Evolutionary conservation across 1,140 invertebrate species (phyloP), one percentile per base, ranked within the genome.

Genomic region (Ericerus pela): DNA sequence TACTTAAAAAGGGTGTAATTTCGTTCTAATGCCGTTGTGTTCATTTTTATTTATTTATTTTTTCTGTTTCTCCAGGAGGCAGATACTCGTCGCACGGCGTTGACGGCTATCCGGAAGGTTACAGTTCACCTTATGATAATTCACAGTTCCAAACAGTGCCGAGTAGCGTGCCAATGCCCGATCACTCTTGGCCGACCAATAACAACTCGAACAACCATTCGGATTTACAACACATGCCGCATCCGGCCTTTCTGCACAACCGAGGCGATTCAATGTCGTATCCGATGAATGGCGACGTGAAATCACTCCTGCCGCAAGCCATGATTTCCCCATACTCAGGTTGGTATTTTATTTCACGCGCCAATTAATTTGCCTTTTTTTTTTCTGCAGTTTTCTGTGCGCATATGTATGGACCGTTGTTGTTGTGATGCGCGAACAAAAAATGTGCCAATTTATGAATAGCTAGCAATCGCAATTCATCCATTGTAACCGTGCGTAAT

Each of bases 101-200:
- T 59, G 81, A 86, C 43, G 74, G 74, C 3, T 84, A 84, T 65
- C 71, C 69, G 58, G 75, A 79, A 58, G 68, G 73, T 14, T 82
- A 81, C 64, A 74, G 72, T 31, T 68, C 74, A 37, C 75, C 78
- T 10, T 85, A 83, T 62, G 85, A 88, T 61, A 74, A 76, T 47
- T 75, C 78, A 58, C 63, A 66, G 14, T 91, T 87, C 68, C 85
- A 87, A 71, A 82, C 84, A 55, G 88, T 91, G 63, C 85, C 87
- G 14, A 81, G 77, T 41, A 78, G 78, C 60, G 76, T 75, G 1
- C 62, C 43, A 61, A 63, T 55, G 72, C 73, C 26, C 67, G 62
- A 56, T 37, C 41, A 47, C 14, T n/a, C n/a, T n/a, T 47, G 41
- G 41, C 20, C 10, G 60, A 54, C 43, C 59, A 70, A 37, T 71